Conservation (phyloP, 2,888 invertebrate genomes). For the Oscheius sp. region DNA sequence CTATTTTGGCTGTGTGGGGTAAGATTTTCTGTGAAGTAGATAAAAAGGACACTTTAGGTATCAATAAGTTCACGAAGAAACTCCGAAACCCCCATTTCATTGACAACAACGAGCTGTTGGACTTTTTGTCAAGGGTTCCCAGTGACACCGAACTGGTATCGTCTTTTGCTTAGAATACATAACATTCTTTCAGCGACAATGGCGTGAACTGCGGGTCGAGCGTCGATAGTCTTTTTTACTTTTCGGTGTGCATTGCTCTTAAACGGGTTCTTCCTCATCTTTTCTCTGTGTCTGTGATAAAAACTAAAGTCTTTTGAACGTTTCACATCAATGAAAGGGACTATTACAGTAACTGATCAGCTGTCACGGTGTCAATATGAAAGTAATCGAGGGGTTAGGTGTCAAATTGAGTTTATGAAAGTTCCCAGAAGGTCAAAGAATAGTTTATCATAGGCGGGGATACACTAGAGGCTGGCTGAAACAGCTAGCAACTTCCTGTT, state of each 20-base stretch:
- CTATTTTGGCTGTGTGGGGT: conserved; percentile 92
- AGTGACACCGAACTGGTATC: conserved; percentile 89
- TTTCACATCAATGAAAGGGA: no score
- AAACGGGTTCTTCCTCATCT: background rate
- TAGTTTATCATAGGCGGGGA: no score
- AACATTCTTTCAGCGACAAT: conserved; percentile 14
- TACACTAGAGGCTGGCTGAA: no score
- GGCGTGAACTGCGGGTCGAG: conserved; percentile 33
- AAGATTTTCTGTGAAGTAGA: conserved; percentile 52
- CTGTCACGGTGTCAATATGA: no score
- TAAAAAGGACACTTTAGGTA: conserved; percentile 72
- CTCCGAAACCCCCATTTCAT: conserved; percentile 91
- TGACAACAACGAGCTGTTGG: conserved; percentile 95
- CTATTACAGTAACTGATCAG: no score
- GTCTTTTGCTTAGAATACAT: background rate
- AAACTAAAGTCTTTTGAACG: background rate
- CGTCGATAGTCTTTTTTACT: conserved; percentile 6
- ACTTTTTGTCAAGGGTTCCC: conserved; percentile 92
- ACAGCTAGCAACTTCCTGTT: no score
- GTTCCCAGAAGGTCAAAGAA: no score
- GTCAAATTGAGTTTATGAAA: no score
- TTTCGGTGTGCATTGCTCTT: background rate
- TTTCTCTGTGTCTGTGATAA: background rate
- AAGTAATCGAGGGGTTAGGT: no score
- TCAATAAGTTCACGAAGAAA: conserved; percentile 94